phyloP scores from a whole-genome alignment of 2,113 vertebrate species.

The Melanerpes formicivorus region DNA sequence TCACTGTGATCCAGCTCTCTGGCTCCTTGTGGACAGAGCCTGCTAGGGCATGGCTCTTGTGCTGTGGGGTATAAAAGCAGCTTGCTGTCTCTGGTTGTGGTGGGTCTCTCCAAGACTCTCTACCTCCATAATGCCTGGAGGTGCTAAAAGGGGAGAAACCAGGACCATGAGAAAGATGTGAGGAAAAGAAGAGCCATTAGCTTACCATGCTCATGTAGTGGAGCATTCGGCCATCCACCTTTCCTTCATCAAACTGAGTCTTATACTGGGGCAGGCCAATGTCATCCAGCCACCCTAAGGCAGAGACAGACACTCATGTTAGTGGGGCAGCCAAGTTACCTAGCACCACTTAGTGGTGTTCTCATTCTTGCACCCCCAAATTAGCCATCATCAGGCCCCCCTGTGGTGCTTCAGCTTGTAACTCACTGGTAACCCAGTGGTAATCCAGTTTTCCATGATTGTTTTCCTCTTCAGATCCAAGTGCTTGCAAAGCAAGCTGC shows the following conservation, averaged over 20 bases:
- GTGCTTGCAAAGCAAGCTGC: constrained; percentile 92
- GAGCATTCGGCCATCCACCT: constrained; percentile 94
- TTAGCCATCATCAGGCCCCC: not conserved
- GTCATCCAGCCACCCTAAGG: constrained; percentile 95
- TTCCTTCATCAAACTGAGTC: constrained; percentile 96
- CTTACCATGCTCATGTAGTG: constrained; percentile 98
- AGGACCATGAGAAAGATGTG: not conserved
- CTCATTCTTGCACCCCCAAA: not conserved
- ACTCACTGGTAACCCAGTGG: constrained; percentile 97
- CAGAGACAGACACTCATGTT: not conserved
- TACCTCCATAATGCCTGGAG: not conserved
- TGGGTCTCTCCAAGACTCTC: not conserved
- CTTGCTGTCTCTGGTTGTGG: not conserved
- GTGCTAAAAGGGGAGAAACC: not conserved
- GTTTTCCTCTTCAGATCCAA: constrained; percentile 95
- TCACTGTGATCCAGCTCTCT: not conserved
- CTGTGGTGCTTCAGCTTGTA: not conserved
- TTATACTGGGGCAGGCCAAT: constrained; percentile 98
- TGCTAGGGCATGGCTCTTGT: not conserved
- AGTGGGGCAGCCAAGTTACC: not conserved
- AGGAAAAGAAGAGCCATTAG: not conserved
- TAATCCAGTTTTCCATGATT: constrained; percentile 95
- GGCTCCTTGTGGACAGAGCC: not conserved
- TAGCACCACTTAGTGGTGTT: not conserved
- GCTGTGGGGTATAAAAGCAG: not conserved